Evolutionary conservation across 2,888 invertebrate species (phyloP).

Genomic region (Azorinus chamasolen): DNA sequence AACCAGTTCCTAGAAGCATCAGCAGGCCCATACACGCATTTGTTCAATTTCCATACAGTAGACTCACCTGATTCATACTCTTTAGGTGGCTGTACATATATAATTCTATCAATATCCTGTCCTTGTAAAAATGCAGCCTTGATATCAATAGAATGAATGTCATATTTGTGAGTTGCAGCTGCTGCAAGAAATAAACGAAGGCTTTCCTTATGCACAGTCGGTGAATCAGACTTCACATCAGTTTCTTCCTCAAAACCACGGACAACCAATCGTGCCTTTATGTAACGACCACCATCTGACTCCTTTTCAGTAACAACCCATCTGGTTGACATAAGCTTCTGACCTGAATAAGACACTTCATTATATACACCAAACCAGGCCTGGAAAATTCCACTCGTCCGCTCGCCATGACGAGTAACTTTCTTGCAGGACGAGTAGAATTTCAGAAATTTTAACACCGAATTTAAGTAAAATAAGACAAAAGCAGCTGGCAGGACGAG

Average conservation of each 20-base stretch:
- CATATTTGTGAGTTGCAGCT: constrained; percentile 19
- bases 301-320: constrained; percentile 48
- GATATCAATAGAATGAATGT: constrained; percentile 38
- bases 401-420: too few species aligned
- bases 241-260: constrained; percentile 44
- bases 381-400: too few species aligned
- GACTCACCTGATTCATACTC: constrained; percentile 12
- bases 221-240: constrained; percentile 47
- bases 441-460: too few species aligned
- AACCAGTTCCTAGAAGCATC: constrained; percentile 52
- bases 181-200: constrained; percentile 28
- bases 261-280: constrained; percentile 48
- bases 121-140: constrained; percentile 54
- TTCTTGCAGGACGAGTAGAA: too few species aligned
- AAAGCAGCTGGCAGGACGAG: too few species aligned
- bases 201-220: constrained; percentile 38
- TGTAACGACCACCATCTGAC: neutral
- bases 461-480: too few species aligned
- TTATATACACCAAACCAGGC: constrained; percentile 28
- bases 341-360: constrained; percentile 27
- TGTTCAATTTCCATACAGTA: constrained; percentile 34
- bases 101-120: constrained; percentile 15
- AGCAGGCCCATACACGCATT: constrained; percentile 49
- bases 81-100: constrained; percentile 23
- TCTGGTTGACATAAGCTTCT: constrained; percentile 40